phyloP scores from a whole-genome alignment of 2,888 invertebrate genomes.

The Lithophane socia region DNA sequence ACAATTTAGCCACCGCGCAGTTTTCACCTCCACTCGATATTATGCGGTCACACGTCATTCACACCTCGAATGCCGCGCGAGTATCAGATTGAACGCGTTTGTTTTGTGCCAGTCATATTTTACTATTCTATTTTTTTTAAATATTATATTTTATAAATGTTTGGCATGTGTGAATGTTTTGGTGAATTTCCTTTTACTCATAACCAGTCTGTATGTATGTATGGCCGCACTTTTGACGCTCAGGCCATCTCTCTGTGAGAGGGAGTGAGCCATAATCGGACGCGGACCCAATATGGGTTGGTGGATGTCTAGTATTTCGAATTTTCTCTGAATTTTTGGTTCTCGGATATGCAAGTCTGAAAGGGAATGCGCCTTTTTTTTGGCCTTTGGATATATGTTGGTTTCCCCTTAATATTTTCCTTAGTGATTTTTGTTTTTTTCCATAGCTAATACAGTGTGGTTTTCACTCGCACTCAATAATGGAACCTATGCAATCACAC shows the following conservation, averaged over 20 bases:
- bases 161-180: neutral
- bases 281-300: neutral
- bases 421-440: neutral
- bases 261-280: neutral
- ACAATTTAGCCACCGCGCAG: neutral
- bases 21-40: constrained; percentile 27
- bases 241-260: neutral
- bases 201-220: neutral
- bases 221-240: neutral
- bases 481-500: neutral
- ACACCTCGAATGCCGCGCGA: constrained; percentile 25
- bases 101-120: constrained; percentile 25
- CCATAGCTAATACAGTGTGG: neutral
- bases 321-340: neutral
- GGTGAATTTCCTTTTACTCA: neutral
- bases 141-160: neutral
- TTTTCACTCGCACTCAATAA: constrained; percentile 17
- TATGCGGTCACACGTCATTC: constrained; percentile 22
- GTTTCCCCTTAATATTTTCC: neutral
- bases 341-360: neutral
- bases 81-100: constrained; percentile 43
- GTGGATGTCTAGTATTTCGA: no score
- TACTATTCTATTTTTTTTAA: constrained; percentile 8
- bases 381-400: neutral
- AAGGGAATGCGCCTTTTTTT: no score